Evolutionary conservation across 2,888 invertebrate genomes (phyloP), one percentile per base, ranked within the genome.

Genomic region (Papilio protenor): DNA sequence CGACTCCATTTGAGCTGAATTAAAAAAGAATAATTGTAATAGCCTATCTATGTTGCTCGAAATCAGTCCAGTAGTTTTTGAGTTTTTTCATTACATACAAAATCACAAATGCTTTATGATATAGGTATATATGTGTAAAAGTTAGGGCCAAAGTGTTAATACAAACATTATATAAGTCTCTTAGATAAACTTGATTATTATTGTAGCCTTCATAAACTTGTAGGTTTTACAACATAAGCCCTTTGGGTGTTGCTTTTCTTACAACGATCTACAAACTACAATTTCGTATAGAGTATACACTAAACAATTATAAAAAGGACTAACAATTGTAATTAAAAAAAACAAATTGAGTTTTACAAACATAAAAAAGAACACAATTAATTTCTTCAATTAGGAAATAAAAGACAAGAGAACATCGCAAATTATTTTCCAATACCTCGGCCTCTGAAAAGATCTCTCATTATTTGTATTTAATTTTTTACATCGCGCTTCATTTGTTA

Each of bases 391-490:
- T 45, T n/a, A 45, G 45, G 12, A 45, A 69, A 69, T 69, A 45
- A 69, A 69, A 45, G 21, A 69, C 66, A 69, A 69, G n/a, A 11
- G 64, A 66, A 40, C 21, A 45, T 45, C 40, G 45, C 2, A 69
- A 45, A 14, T 45, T 40, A 66, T 66, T 66, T 66, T 40, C n/a
- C n/a, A 45, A 66, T 40, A 33, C 33, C 27, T 61, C 61, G 5
- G 4, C 61, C 61, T 64, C 33, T 66, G 27, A 66, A 40, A 66
- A 40, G 66, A 27, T 61, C 61, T 66, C 3, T 66, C 3, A 66
- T 66, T 66, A 66, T 64, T 40, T n/a, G 14, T 61, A 61, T 61
- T 61, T 33, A 61, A 61, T 16, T 66, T 61, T 66, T 18, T 66
- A 69, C 45, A 45, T 45, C 40, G 45, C 45, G n/a, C n/a, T 69